Conservation (phyloP, 1,140 invertebrate species). For the Sarcophaga bullata region DNA sequence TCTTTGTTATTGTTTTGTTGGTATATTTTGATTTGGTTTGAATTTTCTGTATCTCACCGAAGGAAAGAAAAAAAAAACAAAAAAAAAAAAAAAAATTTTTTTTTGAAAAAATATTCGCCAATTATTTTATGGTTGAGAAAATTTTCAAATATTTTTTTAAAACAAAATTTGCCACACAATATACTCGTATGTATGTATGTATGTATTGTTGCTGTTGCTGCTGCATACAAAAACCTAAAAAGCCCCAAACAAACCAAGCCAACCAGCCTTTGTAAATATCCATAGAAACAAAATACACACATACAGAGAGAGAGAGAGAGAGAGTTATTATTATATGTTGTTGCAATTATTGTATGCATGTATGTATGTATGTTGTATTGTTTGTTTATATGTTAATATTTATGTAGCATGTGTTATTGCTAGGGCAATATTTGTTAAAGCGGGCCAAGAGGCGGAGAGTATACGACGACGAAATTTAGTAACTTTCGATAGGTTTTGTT, state of each 20-base stretch:
- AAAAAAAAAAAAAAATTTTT: not conserved
- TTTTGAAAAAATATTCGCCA: not conserved
- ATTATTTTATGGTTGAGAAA: slow-evolving; percentile 6
- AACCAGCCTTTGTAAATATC: not conserved
- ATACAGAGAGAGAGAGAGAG: no score
- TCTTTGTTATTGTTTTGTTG: not conserved
- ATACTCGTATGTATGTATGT: no score
- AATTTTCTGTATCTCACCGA: not conserved
- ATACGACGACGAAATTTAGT: not conserved
- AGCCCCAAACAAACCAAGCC: no score
- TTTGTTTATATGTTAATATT: no score
- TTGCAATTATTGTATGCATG: not conserved
- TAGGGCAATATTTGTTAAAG: not conserved
- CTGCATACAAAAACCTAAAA: no score
- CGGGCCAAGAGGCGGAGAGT: not conserved
- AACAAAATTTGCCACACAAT: slow-evolving; percentile 5
- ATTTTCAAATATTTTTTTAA: slow-evolving; percentile 22
- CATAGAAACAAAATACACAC: no score
- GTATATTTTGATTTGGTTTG: not conserved
- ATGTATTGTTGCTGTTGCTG: not conserved
- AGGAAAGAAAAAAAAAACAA: not conserved
- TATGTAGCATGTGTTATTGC: not conserved
- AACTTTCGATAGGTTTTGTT: slow-evolving; percentile 12
- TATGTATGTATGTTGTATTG: not conserved
- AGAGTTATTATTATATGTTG: no score